These are phyloP conservation scores for Picathartes gymnocephalus DNA, from an alignment of 2,113 vertebrate genomes.

Conservation along the genomic window DNA sequence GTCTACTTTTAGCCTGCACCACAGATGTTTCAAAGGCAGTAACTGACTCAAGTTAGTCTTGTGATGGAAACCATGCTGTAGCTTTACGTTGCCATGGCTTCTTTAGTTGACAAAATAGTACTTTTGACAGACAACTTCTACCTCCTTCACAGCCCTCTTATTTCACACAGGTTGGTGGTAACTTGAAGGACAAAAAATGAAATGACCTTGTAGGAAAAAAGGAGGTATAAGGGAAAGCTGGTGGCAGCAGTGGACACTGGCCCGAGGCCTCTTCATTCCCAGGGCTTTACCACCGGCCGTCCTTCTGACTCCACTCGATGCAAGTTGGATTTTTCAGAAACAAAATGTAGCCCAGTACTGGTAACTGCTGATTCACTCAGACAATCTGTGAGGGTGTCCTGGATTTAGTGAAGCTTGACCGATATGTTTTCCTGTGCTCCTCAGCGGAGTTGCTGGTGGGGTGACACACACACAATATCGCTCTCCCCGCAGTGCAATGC, in stretches of 20 bases:
- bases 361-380: neutral
- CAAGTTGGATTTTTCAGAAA: neutral
- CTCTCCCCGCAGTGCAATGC: neutral
- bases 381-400: neutral
- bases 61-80: neutral
- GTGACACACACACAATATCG: neutral
- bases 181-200: neutral
- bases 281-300: neutral
- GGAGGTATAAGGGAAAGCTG: neutral
- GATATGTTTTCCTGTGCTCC: neutral
- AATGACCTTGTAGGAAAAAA: neutral
- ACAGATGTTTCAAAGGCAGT: constrained; percentile 49
- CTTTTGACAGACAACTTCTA: neutral
- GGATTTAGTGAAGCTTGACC: neutral
- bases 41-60: constrained; percentile 39
- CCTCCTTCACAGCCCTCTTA: neutral
- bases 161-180: neutral
- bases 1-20: constrained; percentile 6
- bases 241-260: neutral
- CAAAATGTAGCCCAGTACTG: neutral
- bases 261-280: fast-evolving
- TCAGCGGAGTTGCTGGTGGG: neutral
- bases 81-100: constrained; percentile 21
- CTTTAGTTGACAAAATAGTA: constrained; percentile 13
- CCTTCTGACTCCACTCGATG: neutral